Base-by-base conservation (phyloP, 2,113 vertebrate species). In the Psephotus haematonotus region DNA sequence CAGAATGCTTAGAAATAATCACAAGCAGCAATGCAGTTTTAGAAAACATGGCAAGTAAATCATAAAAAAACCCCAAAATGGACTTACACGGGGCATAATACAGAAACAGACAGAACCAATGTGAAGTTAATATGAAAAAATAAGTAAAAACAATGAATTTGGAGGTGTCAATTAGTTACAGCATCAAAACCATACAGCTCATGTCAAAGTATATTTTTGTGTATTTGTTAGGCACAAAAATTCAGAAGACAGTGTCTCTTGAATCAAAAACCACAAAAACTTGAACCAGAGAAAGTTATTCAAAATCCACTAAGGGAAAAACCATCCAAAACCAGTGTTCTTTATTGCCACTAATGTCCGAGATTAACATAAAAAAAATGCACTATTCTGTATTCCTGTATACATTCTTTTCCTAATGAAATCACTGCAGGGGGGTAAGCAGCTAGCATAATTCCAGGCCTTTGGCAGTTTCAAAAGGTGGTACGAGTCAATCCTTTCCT, bases 331-430 rank as follows among this genome's bases (percentile, higher is more conserved):
- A 57, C n/a, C 12, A 29, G 27, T 35, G 78, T 62, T 75, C 28
- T 72, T 65, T 67, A 55, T 16, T 52, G 49, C 62, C 47, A 50
- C 24, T 64, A 23, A 62, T 28, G 7, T 64, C 50, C 24, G 23
- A 72, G 27, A 37, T 37, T 77, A 74, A 74, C 20, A 75, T 35
- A 22, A 71, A 69, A 59, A 91, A 91, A 39, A 57, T 31, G 63
- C 19, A 11, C n/a, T 60, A 19, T 35, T 64, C 59, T 70, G 12
- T 80, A 63, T 33, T 83, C 35, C 64, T 53, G 18, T n/a, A 49
- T 27, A 65, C 80, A 77, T 91, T 91, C 72, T 83, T 90, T 50
- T 43, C 76, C 60, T 78, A 78, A 86, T 70, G 72, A 88, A 92
- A 83, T 90, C 82, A 43, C 86, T 14, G 33, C 64, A 81, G 72